Base-by-base conservation (phyloP, 2,797 vertebrate genomes). In the Danio aesculapii region DNA sequence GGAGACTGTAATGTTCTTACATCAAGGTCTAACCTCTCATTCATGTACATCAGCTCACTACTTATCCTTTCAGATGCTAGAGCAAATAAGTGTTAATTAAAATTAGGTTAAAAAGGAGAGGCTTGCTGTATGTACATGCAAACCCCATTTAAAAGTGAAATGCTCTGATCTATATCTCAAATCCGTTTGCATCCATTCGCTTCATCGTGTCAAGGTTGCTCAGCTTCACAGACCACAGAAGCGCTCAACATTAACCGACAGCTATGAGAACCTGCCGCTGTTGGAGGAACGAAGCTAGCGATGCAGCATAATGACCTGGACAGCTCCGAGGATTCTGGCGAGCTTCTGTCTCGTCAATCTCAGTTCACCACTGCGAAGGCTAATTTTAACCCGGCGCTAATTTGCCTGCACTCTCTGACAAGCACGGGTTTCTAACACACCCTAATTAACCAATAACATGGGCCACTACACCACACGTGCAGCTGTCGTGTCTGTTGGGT, bases 291-390 rank as follows among this genome's bases (percentile, higher is more conserved):
- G 41, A 72, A 70, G 41, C 39, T 58, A 63, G 67, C 50, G 59
- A 64, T 75, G 72, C 72, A 63, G 82, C 43, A 80, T 84, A 84
- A 76, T 75, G 73, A 80, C 66, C 77, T 55, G 59, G 39, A 81
- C 71, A 63, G 77, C 53, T 75, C 68, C 53, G 44, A 62, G 75
- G 52, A 68, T 62, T 68, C 58, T 79, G 49, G 61, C 3, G 19
- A 66, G 68, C 9, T 10, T 11, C 69, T 69, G 63, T 72, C 77
- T 71, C 62, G 43, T 76, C 44, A 59, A 53, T 77, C 52, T 57
- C 58, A 49, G 62, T 47, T 75, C 50, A 62, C 71, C 39, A 47
- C 70, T 72, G 75, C n/a, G 21, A 47, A 41, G 55, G 67, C 72
- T 69, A 62, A 75, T 75, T 75, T 62, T 79, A 79, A 46, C 62